phyloP scores from a whole-genome alignment of 2,113 vertebrate species.

The Pomatostomus ruficeps region DNA sequence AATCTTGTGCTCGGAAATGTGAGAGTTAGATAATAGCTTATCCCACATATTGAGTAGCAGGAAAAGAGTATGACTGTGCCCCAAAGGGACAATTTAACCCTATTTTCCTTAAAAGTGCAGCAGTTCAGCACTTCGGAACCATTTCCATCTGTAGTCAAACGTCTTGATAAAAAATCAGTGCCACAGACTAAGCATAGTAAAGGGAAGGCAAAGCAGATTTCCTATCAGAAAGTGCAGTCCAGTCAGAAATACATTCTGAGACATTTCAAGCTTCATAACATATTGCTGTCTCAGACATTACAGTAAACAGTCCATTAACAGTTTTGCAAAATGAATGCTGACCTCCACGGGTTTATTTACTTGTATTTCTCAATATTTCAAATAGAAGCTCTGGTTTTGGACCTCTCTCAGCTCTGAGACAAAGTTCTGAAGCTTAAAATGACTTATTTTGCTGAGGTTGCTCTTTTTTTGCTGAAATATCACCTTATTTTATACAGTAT shows the following conservation, averaged over 20 bases:
- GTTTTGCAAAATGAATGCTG: slow-evolving; percentile 60
- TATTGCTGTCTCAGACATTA: slow-evolving; percentile 61
- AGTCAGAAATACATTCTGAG: slow-evolving; percentile 36
- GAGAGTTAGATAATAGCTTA: background rate
- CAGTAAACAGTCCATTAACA: slow-evolving; percentile 39
- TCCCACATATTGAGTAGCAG: background rate
- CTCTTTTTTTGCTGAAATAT: slow-evolving; percentile 10
- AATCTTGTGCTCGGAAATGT: background rate
- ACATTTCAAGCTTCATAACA: slow-evolving; percentile 62
- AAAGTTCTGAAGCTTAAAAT: slow-evolving; percentile 59
- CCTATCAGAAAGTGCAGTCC: slow-evolving; percentile 18
- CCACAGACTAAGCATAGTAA: background rate
- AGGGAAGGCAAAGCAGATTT: slow-evolving; percentile 46
- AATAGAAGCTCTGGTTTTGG: background rate
- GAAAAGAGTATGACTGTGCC: background rate
- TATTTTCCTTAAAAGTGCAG: background rate
- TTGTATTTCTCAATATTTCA: slow-evolving; percentile 45
- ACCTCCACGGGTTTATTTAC: slow-evolving; percentile 45
- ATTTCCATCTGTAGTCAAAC: background rate
- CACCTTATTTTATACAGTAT: slow-evolving; percentile 1
- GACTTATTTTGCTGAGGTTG: slow-evolving; percentile 11
- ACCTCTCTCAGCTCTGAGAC: slow-evolving; percentile 45
- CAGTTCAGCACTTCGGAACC: background rate
- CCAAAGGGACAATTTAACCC: background rate
- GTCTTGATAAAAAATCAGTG: slow-evolving; percentile 7